These are phyloP conservation scores for Torymus aiolomorphi DNA, from an alignment of 2,888 invertebrate species.

Conservation along the genomic window DNA sequence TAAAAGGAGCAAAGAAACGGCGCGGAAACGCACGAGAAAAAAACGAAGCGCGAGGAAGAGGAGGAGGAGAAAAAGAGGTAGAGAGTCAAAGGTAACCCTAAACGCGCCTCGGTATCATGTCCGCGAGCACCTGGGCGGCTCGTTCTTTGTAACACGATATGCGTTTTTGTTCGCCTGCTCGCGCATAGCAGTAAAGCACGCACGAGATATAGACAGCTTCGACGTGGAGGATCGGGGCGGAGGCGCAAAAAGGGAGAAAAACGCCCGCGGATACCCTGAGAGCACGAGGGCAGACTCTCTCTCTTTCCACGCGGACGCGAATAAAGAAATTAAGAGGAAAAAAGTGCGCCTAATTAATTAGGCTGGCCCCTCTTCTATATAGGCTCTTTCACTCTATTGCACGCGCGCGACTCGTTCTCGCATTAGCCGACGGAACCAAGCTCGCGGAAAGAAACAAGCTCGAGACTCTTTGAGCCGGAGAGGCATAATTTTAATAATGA, in stretches of 20 bases:
- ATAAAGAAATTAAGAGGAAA: conserved; percentile 42
- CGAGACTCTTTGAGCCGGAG: not conserved
- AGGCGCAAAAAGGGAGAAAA: not conserved
- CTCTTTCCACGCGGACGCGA: not conserved
- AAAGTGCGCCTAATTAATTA: conserved; percentile 49
- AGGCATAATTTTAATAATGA: conserved; percentile 48
- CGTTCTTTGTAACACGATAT: conserved; percentile 73
- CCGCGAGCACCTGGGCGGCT: conserved; percentile 73
- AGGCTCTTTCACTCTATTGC: too few relatives aligned
- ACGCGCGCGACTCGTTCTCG: conserved; percentile 36
- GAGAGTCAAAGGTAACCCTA: conserved; percentile 71
- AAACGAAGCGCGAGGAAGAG: conserved; percentile 10
- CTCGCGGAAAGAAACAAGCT: conserved; percentile 36
- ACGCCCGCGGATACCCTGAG: not conserved
- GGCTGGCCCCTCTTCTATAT: not conserved
- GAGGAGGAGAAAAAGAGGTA: conserved; percentile 18
- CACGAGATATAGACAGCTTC: conserved; percentile 45
- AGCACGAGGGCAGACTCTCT: not conserved
- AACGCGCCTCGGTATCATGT: conserved; percentile 72
- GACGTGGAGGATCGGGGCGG: not conserved
- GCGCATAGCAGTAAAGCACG: conserved; percentile 25
- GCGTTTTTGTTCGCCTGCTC: conserved; percentile 59
- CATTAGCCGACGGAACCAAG: conserved; percentile 35
- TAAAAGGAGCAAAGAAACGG: conserved; percentile 29
- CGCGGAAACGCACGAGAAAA: not conserved